Evolutionary conservation across 2,113 vertebrate species (phyloP), one percentile per base, ranked within the genome.

Genomic region (Chionomys nivalis): DNA sequence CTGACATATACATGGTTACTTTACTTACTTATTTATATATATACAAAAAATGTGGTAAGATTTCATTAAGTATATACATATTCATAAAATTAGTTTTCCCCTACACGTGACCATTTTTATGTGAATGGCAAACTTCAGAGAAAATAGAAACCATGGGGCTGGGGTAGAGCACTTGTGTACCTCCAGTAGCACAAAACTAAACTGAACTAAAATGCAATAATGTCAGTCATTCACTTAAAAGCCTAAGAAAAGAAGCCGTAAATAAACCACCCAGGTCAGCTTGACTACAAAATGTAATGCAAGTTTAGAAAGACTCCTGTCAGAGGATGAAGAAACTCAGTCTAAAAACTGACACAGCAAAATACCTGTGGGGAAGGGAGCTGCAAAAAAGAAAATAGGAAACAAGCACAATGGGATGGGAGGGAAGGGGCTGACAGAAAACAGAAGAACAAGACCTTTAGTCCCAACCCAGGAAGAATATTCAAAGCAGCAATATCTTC

Each of bases 351-450:
- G 11, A 81, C 49, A 55, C 39, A 89, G 36, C 10, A 55, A 72
- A 87, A n/a, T 14, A 79, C 5, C 11, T n/a, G 33, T 72, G 52
- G 81, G 79, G 52, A 82, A 93, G 21, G 26, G 33, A 93, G n/a
- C 24, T 75, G 76, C 88, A 94, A 79, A n/a, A n/a, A 55, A 88
- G 89, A 55, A 88, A 89, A n/a, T 5, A 16, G 55, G 85, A 94
- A 65, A 4, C 83, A 87, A 89, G 93, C 72, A 28, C n/a, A 63
- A 17, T 10, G 12, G 52, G 5, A 21, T 52, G 17, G 77, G 23
- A 12, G 23, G 19, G 49, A 14, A 21, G 6, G 55, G 36, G 10
- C 55, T 9, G 55, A n/a, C 24, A 42, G 58, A 44, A 85, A 44
- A 63, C 1, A 83, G 14, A 24, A n/a, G 24, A 2, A 92, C 93